Percentiles rank a stretch among this genome's conserved stretches.
Evolutionary conservation across 2,888 invertebrate species (phyloP).

Genomic region (Nemotelus nigrinus): DNA sequence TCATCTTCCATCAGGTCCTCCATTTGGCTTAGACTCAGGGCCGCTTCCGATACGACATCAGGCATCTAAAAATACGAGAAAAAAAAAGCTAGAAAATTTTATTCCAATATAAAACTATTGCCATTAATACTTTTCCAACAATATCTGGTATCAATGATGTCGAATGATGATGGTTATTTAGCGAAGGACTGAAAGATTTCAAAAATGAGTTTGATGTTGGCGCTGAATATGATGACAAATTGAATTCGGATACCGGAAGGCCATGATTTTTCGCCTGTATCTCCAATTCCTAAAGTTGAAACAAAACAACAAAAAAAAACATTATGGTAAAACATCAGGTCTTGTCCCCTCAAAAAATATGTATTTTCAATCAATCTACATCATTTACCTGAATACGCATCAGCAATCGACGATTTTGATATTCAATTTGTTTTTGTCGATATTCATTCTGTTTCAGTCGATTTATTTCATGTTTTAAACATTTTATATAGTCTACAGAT

Average conservation of each 20-base stretch:
- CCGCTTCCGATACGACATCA: slow-evolving; percentile 68
- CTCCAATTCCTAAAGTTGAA: slow-evolving; percentile 74
- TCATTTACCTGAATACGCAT: slow-evolving; percentile 80
- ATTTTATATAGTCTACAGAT: slow-evolving; percentile 95
- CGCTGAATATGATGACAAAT: slow-evolving; percentile 65
- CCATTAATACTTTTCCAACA: slow-evolving; percentile 61
- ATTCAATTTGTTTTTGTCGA: slow-evolving; percentile 81
- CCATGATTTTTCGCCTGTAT: slow-evolving; percentile 80
- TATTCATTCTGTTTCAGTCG: slow-evolving; percentile 80
- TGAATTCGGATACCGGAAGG: slow-evolving; percentile 72
- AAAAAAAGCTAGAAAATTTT: slow-evolving; percentile 30
- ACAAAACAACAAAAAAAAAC: slow-evolving; percentile 34
- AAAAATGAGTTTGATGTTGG: slow-evolving; percentile 64
- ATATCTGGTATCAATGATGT: slow-evolving; percentile 62
- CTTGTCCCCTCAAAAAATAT: background rate
- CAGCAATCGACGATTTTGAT: slow-evolving; percentile 82
- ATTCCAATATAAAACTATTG: background rate
- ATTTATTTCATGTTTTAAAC: slow-evolving; percentile 78
- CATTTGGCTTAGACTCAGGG: slow-evolving; percentile 70
- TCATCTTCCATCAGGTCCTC: slow-evolving; percentile 76
- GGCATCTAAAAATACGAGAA: slow-evolving; percentile 65
- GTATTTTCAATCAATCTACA: slow-evolving; percentile 4
- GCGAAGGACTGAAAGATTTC: slow-evolving; percentile 60
- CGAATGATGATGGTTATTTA: slow-evolving; percentile 56
- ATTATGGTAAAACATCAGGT: background rate